phyloP scores from a whole-genome alignment of 2,888 invertebrate species.

The Theretra japonica region DNA sequence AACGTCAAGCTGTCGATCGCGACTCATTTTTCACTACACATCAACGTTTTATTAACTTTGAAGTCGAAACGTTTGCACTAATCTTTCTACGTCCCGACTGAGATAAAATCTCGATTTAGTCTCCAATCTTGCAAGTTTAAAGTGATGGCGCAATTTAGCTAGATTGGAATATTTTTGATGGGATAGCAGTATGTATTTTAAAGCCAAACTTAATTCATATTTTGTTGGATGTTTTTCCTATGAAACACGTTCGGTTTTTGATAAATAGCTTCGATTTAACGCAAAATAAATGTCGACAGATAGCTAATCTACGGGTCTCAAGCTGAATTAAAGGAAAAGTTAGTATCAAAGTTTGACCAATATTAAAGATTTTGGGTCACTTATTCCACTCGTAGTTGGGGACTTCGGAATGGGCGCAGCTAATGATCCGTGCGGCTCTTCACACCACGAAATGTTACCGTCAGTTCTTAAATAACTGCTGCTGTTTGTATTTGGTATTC shows the following conservation, averaged over 20 bases:
- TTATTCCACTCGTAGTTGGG: neutral
- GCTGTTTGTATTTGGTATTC: neutral
- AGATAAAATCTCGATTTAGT: constrained; percentile 17
- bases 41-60: constrained; percentile 30
- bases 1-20: constrained; percentile 17
- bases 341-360: neutral
- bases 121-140: constrained; percentile 19
- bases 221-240: neutral
- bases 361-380: neutral
- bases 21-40: constrained; percentile 31
- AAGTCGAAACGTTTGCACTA: constrained; percentile 21
- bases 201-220: neutral
- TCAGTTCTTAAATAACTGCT: neutral
- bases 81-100: constrained; percentile 17
- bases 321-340: neutral
- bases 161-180: neutral
- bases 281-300: too few species aligned
- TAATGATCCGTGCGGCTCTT: constrained; percentile 1
- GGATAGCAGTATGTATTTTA: neutral
- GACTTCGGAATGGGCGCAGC: neutral
- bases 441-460: constrained; percentile 8
- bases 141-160: constrained; percentile 2
- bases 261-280: too few species aligned
- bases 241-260: too few species aligned
- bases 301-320: neutral